Evolutionary conservation across 64 coral and sea anemone species (phyloP).

Genomic region (Platygyra sinensis): DNA sequence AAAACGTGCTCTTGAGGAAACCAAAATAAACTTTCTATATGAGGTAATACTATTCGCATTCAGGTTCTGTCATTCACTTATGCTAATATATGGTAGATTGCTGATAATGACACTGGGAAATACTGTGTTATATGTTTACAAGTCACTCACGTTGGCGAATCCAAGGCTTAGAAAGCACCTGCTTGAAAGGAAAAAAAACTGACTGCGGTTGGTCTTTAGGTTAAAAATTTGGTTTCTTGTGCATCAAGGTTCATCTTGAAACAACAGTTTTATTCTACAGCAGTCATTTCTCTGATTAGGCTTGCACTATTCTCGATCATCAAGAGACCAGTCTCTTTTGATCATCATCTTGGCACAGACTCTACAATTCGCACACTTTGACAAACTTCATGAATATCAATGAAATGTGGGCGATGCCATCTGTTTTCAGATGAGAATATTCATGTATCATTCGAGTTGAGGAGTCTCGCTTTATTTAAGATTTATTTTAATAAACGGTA

Average conservation of each 20-base stretch:
- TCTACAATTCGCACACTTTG: too few species aligned
- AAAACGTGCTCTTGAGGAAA: not conserved
- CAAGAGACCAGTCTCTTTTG: too few species aligned
- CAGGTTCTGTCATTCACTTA: not conserved
- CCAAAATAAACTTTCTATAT: not conserved
- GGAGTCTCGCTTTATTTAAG: too few species aligned
- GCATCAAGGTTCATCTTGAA: not conserved
- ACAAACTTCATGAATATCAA: too few species aligned
- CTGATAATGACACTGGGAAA: not conserved
- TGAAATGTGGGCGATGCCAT: too few species aligned
- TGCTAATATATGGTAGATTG: slow-evolving; percentile 13
- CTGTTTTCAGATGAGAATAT: too few species aligned
- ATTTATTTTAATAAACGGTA: too few species aligned
- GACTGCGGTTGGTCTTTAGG: not conserved
- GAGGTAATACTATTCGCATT: not conserved
- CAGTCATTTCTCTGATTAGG: too few species aligned
- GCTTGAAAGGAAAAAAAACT: not conserved
- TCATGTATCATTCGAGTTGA: too few species aligned
- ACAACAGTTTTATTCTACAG: too few species aligned
- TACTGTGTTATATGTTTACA: not conserved
- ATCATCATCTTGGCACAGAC: too few species aligned
- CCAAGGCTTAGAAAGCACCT: not conserved
- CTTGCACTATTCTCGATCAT: too few species aligned
- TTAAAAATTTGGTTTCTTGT: not conserved
- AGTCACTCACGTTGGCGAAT: not conserved